Evolutionary conservation across 2,888 invertebrate genomes (phyloP).

Genomic region (Perizoma affinitatum): DNA sequence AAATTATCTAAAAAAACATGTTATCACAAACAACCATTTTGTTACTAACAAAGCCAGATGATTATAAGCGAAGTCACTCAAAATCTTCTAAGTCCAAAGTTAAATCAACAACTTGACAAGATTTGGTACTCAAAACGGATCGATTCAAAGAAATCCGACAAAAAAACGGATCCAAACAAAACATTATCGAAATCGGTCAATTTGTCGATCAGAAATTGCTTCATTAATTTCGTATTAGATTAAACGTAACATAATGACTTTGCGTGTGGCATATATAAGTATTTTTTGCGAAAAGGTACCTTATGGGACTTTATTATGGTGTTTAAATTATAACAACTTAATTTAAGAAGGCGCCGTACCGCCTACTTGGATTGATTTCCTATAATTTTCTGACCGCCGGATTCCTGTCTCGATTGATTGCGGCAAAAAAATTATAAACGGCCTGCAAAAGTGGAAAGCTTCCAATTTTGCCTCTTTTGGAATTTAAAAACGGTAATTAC

Average conservation of each 20-base stretch:
- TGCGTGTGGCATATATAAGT: constrained; percentile 68
- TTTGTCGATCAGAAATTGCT: constrained; percentile 65
- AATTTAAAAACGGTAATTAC: constrained; percentile 7
- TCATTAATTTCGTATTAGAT: constrained; percentile 70
- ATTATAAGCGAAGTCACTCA: constrained; percentile 31
- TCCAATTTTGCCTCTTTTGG: constrained; percentile 28
- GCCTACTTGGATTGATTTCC: constrained; percentile 78
- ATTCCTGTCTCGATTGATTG: constrained; percentile 61
- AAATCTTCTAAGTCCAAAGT: constrained; percentile 41
- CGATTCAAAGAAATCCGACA: constrained; percentile 48
- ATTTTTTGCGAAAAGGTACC: constrained; percentile 72
- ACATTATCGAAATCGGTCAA: constrained; percentile 57
- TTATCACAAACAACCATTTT: constrained; percentile 20
- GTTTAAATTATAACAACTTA: constrained; percentile 78
- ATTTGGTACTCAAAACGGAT: constrained; percentile 38
- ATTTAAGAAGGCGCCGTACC: constrained; percentile 78
- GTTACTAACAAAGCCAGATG: constrained; percentile 25
- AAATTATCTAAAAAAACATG: constrained; percentile 42
- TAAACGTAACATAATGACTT: constrained; percentile 67
- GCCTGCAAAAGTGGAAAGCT: constrained; percentile 33
- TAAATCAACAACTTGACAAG: constrained; percentile 31
- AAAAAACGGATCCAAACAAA: constrained; percentile 46
- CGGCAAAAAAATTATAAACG: constrained; percentile 61
- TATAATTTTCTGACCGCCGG: constrained; percentile 74
- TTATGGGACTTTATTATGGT: constrained; percentile 70